phyloP scores from a whole-genome alignment of 1,140 invertebrate species.

The Zaprionus kolodkinae region DNA sequence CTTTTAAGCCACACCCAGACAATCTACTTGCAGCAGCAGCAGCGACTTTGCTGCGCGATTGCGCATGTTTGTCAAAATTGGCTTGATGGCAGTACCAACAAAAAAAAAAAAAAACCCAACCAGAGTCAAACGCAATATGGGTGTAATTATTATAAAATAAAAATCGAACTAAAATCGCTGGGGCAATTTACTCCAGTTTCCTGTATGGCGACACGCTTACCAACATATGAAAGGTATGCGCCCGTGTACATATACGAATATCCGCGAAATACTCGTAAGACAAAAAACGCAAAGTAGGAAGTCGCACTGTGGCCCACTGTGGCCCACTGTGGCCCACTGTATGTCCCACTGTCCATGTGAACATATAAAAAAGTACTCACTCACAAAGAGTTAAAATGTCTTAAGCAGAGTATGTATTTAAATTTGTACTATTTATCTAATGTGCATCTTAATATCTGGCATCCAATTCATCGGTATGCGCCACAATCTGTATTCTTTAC shows the following conservation, averaged over 20 bases:
- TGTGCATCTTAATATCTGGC: not conserved
- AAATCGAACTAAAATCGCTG: slow-evolving; percentile 47
- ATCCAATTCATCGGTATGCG: not conserved
- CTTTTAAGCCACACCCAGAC: slow-evolving; percentile 31
- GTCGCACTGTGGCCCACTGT: not conserved
- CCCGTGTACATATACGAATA: slow-evolving; percentile 1
- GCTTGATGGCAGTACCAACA: slow-evolving; percentile 43
- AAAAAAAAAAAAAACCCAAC: slow-evolving; percentile 32
- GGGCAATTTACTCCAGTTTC: slow-evolving; percentile 53
- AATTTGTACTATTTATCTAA: not conserved
- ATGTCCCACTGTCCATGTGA: too few species aligned
- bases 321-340: too few species aligned
- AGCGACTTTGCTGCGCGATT: slow-evolving; percentile 11
- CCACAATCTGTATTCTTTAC: not conserved
- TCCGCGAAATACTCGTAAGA: slow-evolving; percentile 1
- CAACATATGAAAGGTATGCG: slow-evolving; percentile 9
- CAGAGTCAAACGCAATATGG: slow-evolving; percentile 49
- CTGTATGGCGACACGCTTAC: slow-evolving; percentile 51
- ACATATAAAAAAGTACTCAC: not conserved
- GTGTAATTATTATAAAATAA: slow-evolving; percentile 60
- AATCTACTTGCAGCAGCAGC: slow-evolving; percentile 11
- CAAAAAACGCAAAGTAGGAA: slow-evolving; percentile 6
- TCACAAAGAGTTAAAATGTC: not conserved
- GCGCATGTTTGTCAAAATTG: slow-evolving; percentile 56
- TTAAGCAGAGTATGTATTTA: not conserved